phyloP scores from a whole-genome alignment of 2,888 invertebrate genomes.

The Hartigia nigra region DNA sequence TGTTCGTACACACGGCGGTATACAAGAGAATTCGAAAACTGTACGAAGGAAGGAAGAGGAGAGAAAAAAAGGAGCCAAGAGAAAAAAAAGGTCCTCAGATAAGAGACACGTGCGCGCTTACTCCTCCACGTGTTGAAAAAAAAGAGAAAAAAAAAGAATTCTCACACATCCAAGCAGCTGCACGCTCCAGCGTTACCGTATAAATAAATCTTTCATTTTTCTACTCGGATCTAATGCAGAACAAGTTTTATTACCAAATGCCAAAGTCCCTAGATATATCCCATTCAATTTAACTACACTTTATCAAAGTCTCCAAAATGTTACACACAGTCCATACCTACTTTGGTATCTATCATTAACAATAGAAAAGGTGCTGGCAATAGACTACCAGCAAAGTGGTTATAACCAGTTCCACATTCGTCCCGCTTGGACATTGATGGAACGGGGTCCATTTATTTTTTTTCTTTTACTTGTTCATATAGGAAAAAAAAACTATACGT shows the following conservation, averaged over 20 bases:
- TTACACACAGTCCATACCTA: not conserved
- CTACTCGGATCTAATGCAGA: not conserved
- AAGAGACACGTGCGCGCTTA: conserved; percentile 5
- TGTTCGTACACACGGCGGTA: not conserved
- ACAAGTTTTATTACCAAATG: not conserved
- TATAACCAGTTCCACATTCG: not conserved
- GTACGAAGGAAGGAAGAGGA: conserved; percentile 1
- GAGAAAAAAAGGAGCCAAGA: not conserved
- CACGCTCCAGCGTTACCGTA: not conserved
- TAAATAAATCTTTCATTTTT: not conserved
- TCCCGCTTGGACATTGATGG: not conserved
- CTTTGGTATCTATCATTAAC: not conserved
- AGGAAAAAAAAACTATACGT: not conserved
- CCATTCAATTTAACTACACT: not conserved
- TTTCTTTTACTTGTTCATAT: not conserved
- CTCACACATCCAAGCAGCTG: not conserved
- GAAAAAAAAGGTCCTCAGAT: not conserved
- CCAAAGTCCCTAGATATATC: not conserved
- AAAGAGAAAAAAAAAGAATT: not conserved
- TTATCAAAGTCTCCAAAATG: not conserved
- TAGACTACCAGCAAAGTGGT: not conserved
- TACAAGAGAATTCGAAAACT: not conserved
- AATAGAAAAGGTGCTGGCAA: not conserved
- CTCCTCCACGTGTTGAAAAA: not conserved
- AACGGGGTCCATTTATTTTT: not conserved